Conservation (phyloP, 1,140 invertebrate genomes). For the Cydia fagiglandana region DNA sequence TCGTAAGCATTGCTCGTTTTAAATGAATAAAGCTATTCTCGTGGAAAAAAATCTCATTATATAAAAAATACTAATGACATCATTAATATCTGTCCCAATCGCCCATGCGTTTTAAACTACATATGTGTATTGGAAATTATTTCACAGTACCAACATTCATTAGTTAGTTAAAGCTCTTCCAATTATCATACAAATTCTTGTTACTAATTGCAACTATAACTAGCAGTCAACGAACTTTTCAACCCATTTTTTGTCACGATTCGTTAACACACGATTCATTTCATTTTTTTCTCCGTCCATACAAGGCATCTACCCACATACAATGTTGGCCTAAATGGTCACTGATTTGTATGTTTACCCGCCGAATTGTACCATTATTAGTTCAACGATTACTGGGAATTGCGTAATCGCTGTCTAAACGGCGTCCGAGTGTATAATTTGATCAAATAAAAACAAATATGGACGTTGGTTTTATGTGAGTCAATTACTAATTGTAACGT, state of each 20-base stretch:
- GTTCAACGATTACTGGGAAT: conserved; percentile 57
- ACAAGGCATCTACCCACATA: conserved; percentile 23
- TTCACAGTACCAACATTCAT: too few relatives aligned
- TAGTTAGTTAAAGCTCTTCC: neutral
- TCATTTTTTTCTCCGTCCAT: conserved; percentile 2
- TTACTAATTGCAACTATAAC: neutral
- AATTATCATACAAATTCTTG: neutral
- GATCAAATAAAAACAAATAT: conserved; percentile 57
- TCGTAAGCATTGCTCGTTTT: too few relatives aligned
- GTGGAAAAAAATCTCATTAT: too few relatives aligned
- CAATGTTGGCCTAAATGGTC: conserved; percentile 48
- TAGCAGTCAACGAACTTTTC: neutral
- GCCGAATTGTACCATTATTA: conserved; percentile 59
- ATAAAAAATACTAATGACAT: too few relatives aligned
- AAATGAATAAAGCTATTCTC: too few relatives aligned
- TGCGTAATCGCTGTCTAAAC: conserved; percentile 48
- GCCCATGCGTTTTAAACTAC: too few relatives aligned
- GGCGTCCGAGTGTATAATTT: conserved; percentile 61
- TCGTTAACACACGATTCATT: conserved; percentile 21
- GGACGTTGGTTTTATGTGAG: conserved; percentile 31
- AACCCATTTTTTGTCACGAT: conserved; percentile 28
- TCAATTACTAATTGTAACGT: conserved; percentile 20
- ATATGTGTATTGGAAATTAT: too few relatives aligned
- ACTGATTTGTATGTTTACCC: conserved; percentile 63
- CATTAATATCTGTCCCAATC: too few relatives aligned